Base-by-base conservation (phyloP, 2,888 invertebrate genomes). In the Apamea crenata region DNA sequence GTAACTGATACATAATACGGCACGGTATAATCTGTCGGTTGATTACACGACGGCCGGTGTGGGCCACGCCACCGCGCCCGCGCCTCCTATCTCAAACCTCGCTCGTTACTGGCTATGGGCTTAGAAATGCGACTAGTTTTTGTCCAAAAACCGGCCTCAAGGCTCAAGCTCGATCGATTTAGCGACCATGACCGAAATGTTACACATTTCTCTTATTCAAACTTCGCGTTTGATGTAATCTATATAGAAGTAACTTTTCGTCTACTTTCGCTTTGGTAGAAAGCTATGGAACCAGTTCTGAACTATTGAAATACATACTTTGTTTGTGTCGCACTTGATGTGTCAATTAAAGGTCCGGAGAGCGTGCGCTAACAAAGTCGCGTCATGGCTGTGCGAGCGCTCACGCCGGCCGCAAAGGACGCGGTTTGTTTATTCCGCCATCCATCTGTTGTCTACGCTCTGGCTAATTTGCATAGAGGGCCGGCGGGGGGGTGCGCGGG, bases 401-500 rank as follows among this genome's bases (percentile, higher is more conserved):
- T 88, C 86, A 90, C 91, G 89, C 87, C 91, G 90, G 89, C 92
- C 93, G 95, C 93, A 95, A 95, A 96, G 95, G 95, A 95, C 95
- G 94, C 93, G 93, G 94, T 95, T 96, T 96, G 96, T 96, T 96
- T 96, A 96, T 96, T 96, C 96, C 96, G 95, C 96, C 95, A 96
- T 97, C 97, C 96, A 96, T 96, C 96, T 96, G 96, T 96, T 96
- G 96, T 96, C 96, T 96, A 96, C 96, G 94, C 95, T 93, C 90
- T 92, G 95, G 96, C 96, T 96, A 97, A 97, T 97, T 96, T 97
- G 97, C 97, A 97, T 97, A 96, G 96, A 95, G 96, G 96, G 94
- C 93, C 91, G 91, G 90, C 88, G 90, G 90, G 87, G 88, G 89
- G 81, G 88, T 65, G 91, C 82, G 91, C 90, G 91, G 90, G 86